Percentiles rank a stretch among this genome's conserved stretches.
These are phyloP conservation scores for Mesorhabditis sp. DNA, from an alignment of 2,888 invertebrate species.

Conservation along the genomic window DNA sequence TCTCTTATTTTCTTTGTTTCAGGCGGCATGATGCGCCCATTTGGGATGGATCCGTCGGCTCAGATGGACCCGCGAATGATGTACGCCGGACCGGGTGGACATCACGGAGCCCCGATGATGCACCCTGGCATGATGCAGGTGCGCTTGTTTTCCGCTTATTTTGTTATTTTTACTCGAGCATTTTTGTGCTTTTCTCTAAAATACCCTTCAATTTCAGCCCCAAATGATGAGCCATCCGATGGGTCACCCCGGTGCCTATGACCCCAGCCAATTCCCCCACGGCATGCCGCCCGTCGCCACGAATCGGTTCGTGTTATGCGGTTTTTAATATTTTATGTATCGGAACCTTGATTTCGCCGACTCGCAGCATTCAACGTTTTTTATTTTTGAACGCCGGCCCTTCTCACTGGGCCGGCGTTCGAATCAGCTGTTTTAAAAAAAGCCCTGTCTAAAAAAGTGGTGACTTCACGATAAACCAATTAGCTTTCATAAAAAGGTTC, in stretches of 20 bases:
- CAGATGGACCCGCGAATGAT: not conserved
- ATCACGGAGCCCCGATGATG: not conserved
- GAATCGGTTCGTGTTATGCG: not conserved
- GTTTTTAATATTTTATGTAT: too few species aligned
- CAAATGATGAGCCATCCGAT: not conserved
- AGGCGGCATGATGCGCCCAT: not conserved
- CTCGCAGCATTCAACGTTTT: too few species aligned
- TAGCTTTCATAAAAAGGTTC: too few species aligned
- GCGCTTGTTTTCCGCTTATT: not conserved
- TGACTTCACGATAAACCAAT: too few species aligned
- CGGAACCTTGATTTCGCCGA: too few species aligned
- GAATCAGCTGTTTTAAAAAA: too few species aligned
- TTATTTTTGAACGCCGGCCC: too few species aligned
- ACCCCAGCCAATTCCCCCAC: constrained; percentile 5
- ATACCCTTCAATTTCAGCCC: not conserved
- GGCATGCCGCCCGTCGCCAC: not conserved
- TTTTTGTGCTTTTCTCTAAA: not conserved
- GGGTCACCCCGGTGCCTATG: not conserved
- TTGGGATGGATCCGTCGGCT: not conserved
- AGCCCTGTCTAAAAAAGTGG: too few species aligned
- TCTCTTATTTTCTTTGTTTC: not conserved
- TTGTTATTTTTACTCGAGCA: not conserved
- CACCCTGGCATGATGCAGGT: constrained; percentile 1
- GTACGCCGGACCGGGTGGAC: not conserved
- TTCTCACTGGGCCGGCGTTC: too few species aligned